These are phyloP conservation scores for Urocitellus parryii DNA, from an alignment of 2,113 vertebrate genomes.

Conservation along the genomic window DNA sequence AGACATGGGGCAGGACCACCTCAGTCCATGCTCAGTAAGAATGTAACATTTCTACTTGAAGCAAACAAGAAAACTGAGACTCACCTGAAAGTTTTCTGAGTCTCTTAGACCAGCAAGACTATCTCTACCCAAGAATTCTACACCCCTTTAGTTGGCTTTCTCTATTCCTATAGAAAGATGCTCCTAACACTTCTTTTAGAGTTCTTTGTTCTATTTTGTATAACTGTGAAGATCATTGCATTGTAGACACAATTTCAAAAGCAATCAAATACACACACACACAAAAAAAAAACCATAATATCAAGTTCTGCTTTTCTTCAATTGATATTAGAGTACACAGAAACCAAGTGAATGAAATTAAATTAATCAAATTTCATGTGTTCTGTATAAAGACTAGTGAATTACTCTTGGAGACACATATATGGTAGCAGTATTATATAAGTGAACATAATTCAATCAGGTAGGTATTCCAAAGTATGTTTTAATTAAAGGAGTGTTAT, in stretches of 20 bases:
- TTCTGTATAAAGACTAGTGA: background rate
- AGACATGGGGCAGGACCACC: background rate
- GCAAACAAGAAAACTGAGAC: background rate
- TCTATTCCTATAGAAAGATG: background rate
- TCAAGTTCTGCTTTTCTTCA: background rate
- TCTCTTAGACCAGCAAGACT: background rate
- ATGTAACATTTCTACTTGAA: background rate
- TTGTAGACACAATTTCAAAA: background rate
- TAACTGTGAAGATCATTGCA: background rate
- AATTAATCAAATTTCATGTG: background rate
- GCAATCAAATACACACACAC: background rate
- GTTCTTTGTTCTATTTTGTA: background rate
- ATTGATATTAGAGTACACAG: background rate
- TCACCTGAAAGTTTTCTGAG: background rate
- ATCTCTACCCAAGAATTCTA: background rate
- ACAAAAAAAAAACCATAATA: background rate
- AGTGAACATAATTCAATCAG: background rate
- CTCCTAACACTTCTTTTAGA: background rate
- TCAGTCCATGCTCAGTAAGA: background rate
- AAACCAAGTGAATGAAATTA: background rate
- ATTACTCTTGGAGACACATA: background rate
- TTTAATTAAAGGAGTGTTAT: background rate
- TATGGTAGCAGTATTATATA: background rate
- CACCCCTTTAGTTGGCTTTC: background rate
- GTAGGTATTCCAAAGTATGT: background rate